Conservation (phyloP, 2,888 invertebrate genomes). For the Trichogramma evanescens region DNA sequence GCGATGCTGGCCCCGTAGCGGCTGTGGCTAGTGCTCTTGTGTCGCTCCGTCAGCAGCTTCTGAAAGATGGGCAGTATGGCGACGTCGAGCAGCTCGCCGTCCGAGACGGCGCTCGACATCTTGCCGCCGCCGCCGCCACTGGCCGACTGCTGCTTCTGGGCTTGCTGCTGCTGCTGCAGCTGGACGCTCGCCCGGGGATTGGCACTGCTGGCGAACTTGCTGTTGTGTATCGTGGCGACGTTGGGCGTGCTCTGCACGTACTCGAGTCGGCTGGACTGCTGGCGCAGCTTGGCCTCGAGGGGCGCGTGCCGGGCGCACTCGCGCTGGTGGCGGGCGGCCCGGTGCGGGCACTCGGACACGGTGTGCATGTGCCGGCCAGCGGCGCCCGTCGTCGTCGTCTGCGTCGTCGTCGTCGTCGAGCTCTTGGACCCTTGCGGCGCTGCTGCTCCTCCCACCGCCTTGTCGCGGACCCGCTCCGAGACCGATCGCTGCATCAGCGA, state of each 20-base stretch:
- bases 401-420: background rate
- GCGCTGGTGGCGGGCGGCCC: conserved; percentile 31
- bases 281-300: conserved; percentile 37
- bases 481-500: conserved; percentile 48
- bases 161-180: conserved; percentile 25
- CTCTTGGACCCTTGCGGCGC: conserved; percentile 2
- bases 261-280: conserved; percentile 43
- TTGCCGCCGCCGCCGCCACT: conserved; percentile 31
- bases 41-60: conserved; percentile 79
- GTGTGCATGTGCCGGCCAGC: conserved; percentile 21
- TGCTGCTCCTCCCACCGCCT: conserved; percentile 28
- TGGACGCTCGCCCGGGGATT: conserved; percentile 43
- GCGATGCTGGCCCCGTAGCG: conserved; percentile 69
- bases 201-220: conserved; percentile 49
- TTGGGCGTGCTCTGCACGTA: conserved; percentile 60
- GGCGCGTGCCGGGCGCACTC: conserved; percentile 31
- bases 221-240: conserved; percentile 51
- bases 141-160: conserved; percentile 29
- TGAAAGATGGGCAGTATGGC: conserved; percentile 88
- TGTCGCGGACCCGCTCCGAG: conserved; percentile 48
- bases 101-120: conserved; percentile 74
- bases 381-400: conserved; percentile 20
- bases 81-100: conserved; percentile 75
- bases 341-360: conserved; percentile 39
- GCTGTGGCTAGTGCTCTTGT: conserved; percentile 60